Evolutionary conservation across 2,113 vertebrate genomes (phyloP), one percentile per base, ranked within the genome.

Genomic region (Terrapene triunguis): DNA sequence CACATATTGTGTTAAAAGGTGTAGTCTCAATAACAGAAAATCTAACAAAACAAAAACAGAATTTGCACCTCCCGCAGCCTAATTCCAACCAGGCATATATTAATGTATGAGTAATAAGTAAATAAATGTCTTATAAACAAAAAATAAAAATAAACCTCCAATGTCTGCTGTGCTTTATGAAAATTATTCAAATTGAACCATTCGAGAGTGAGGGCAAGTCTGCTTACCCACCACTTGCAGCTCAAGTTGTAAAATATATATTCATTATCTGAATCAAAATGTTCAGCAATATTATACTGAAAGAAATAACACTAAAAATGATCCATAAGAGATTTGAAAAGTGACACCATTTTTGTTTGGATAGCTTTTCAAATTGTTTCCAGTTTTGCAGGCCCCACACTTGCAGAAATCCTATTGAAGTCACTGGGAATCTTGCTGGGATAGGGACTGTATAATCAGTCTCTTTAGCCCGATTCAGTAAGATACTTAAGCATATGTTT

Each of bases 381-480:
- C 29, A 89, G n/a, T 55, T 38, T 47, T 1, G 0, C 42, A 74
- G 27, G 84, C 82, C 80, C 76, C 51, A 69, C 51, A 90, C 42
- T 72, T 83, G 87, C 85, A 94, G 83, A 93, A 92, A 89, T 84
- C 85, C 47, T 92, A 22, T 92, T 78, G 69, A 95, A 24, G 59
- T 10, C 6, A 65, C 5, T 88, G 38, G 51, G 84, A 93, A 72
- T 96, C 82, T 82, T 87, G 83, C 62, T 92, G 21, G 48, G 1
- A 0, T 85, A 93, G 88, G 88, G 78, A 91, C 79, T 94, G 35
- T 27, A 87, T 38, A 21, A 87, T 83, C 51, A 55, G 8, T 59
- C 5, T 44, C 84, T 90, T 94, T 85, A 59, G 82, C 44, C 48
- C 8, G 93, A 0, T 96, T 95, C 62, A 91, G 59, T 51, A 86